Evolutionary conservation across 2,113 vertebrate species (phyloP), one percentile per base, ranked within the genome.

Genomic region (Calonectris borealis): DNA sequence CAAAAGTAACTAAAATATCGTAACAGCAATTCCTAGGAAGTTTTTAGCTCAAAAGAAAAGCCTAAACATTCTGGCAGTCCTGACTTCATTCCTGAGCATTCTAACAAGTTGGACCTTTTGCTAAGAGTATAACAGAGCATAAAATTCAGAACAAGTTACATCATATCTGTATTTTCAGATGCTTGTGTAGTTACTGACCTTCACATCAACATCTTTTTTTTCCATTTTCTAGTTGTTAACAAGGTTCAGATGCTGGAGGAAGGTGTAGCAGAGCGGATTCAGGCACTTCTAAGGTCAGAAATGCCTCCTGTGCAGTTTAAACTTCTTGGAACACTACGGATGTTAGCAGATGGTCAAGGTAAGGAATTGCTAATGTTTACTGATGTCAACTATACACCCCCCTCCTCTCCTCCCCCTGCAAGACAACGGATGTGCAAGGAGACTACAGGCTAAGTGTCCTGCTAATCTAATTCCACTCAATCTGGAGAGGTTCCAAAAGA

Each of bases 281-380:
- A 98, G 96, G 96, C 93, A 7, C 98, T 99, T 20, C 97, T 99
- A 36, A 97, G 98, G 52, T 98, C 98, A 3, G 98, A 99, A 96
- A 98, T 98, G 96, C 98, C 99, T 10, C 99, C 99, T 1, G 98
- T 98, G 66, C 99, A 99, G 93, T 99, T 98, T 73, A 99, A 98
- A 82, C 98, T 99, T 19, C 97, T 99, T 16, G 99, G 98, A 7
- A 99, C 98, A 1, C 78, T 99, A 11, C 98, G 99, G 42, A 99
- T 98, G 98, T 96, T 99, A 97, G 98, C 98, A 94, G 99, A 99
- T 14, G 99, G 99, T 15, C 99, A 99, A 98, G 99, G 99, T 99
- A 81, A 16, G 93, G 68, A 90, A 54, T 10, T 81, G 25, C 22
- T 80, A 32, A 34, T 1, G 3, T 6, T 22, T 61, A 13, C 32